phyloP scores from a whole-genome alignment of 2,113 vertebrate genomes.

The Myrmecophaga tridactyla region DNA sequence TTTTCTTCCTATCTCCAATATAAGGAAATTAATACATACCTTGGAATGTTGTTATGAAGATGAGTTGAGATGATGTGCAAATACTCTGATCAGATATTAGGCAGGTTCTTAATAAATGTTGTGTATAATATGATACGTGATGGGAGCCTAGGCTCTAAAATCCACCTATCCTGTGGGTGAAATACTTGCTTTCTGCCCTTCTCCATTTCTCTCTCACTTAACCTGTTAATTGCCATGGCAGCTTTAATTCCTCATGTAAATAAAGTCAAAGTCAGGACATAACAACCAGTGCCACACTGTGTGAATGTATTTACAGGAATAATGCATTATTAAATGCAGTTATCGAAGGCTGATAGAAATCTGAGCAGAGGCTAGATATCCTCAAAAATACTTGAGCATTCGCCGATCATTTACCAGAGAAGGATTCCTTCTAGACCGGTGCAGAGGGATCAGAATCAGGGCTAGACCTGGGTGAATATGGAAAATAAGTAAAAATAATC shows the following conservation, averaged over 20 bases:
- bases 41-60: fast-evolving
- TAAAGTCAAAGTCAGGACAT: neutral
- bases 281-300: neutral
- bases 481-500: neutral
- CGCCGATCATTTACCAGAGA: neutral
- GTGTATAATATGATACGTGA: fast-evolving
- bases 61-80: fast-evolving
- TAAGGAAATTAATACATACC: neutral
- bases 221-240: neutral
- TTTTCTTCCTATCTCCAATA: neutral
- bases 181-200: neutral
- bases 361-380: neutral
- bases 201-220: neutral
- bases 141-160: fast-evolving
- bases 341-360: neutral
- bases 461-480: neutral
- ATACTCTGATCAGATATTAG: fast-evolving
- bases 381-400: neutral
- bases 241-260: neutral
- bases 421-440: neutral
- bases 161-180: fast-evolving
- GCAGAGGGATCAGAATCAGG: neutral
- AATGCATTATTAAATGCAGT: neutral
- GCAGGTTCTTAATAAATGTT: no score
- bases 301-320: neutral